Percentiles rank a stretch among this genome's conserved stretches.
Conservation (phyloP, 64 coral and sea anemone species). For the Stylophora pistillata region DNA sequence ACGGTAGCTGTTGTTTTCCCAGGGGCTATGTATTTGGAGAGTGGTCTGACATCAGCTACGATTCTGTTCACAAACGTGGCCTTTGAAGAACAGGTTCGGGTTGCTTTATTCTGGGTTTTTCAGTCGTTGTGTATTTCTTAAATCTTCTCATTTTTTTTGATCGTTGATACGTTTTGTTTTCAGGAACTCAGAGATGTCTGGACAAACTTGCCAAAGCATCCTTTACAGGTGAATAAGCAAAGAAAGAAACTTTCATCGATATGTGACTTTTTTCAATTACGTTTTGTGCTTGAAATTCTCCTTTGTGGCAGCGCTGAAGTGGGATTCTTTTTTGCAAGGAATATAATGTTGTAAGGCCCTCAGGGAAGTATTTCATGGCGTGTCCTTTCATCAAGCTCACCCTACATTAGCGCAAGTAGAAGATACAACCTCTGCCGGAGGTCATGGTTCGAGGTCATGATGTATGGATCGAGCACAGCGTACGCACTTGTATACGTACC, state of each 20-base stretch:
- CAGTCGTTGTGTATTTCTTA: background rate
- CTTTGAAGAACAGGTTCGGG: constrained; percentile 75
- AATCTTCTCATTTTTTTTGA: background rate
- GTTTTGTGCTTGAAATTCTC: background rate
- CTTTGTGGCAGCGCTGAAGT: background rate
- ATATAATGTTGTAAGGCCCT: no score
- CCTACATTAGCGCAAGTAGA: no score
- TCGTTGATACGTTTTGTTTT: background rate
- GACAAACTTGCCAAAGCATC: constrained; percentile 67
- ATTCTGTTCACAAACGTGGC: constrained; percentile 71
- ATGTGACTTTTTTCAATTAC: background rate
- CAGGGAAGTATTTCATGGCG: no score
- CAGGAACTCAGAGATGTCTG: constrained; percentile 80
- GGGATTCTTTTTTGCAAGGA: background rate
- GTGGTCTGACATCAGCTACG: constrained; percentile 58
- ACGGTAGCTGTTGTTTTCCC: background rate
- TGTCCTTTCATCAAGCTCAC: no score
- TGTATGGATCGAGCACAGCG: no score
- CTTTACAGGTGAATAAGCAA: constrained; percentile 74
- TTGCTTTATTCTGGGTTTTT: background rate
- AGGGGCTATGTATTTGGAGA: constrained; percentile 93
- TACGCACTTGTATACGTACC: no score
- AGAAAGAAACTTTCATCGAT: background rate
- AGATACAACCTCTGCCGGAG: no score
- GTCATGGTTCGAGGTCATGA: no score